A percentile compares a stretch with the other conserved stretches of the same genome.
These are phyloP conservation scores for Passerculus sandwichensis DNA, from an alignment of 2,797 vertebrate genomes.

Conservation along the genomic window DNA sequence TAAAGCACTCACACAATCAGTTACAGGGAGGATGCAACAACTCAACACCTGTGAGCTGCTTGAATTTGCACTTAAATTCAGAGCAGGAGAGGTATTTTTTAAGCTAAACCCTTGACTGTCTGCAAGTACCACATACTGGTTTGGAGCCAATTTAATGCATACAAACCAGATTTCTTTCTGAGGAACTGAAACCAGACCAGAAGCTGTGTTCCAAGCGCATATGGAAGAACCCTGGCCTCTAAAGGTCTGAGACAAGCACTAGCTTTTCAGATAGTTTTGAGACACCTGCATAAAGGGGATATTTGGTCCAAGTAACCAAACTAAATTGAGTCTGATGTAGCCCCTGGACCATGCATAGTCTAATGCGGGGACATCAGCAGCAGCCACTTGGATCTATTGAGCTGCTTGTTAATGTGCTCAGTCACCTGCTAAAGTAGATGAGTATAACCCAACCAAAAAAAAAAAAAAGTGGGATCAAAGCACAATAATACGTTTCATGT, in stretches of 20 bases:
- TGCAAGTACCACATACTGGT: not conserved
- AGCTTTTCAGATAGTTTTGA: not conserved
- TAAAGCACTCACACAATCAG: not conserved
- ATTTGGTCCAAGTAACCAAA: not conserved
- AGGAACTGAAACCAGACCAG: not conserved
- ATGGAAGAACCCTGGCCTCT: not conserved
- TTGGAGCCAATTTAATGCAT: not conserved
- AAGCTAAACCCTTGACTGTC: not conserved
- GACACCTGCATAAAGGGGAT: no score
- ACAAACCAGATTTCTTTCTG: not conserved
- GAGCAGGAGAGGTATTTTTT: not conserved
- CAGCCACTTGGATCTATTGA: not conserved
- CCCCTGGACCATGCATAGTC: not conserved
- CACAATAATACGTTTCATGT: rapidly evolving
- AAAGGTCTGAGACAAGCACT: not conserved
- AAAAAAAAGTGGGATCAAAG: not conserved
- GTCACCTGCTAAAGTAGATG: not conserved
- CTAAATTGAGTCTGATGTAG: not conserved
- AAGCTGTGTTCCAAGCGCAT: rapidly evolving
- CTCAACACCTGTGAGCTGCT: not conserved
- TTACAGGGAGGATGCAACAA: not conserved
- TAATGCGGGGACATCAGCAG: not conserved
- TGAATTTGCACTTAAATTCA: not conserved
- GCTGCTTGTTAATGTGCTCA: not conserved
- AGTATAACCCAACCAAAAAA: not conserved